phyloP scores from a whole-genome alignment of 2,113 vertebrate species.

The Crotophaga sulcirostris region DNA sequence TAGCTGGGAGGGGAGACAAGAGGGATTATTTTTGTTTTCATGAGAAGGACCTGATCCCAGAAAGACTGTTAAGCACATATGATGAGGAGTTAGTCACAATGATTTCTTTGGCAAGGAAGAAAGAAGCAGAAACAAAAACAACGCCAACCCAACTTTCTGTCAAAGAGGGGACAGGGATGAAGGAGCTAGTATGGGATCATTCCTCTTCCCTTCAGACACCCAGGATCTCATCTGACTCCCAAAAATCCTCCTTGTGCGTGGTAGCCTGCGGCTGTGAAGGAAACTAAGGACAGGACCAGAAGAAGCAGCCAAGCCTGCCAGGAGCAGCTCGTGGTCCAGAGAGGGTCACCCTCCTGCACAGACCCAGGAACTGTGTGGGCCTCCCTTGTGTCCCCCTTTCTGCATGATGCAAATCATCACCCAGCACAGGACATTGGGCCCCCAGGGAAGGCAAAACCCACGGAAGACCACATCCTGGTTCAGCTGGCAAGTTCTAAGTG shows the following conservation, averaged over 20 bases:
- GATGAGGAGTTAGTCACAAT: constrained; percentile 61
- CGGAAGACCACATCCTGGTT: neutral
- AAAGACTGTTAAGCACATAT: constrained; percentile 30
- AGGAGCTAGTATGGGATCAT: neutral
- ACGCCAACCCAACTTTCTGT: constrained; percentile 31
- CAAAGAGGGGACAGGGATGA: neutral
- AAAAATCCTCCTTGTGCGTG: neutral
- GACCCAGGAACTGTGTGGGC: neutral
- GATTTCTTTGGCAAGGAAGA: constrained; percentile 54
- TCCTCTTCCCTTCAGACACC: neutral
- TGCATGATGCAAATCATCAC: rapidly evolving
- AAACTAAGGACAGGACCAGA: neutral
- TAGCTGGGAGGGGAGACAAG: constrained; percentile 45
- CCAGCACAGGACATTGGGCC: neutral
- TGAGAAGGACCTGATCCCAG: constrained; percentile 52
- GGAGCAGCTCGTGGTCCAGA: rapidly evolving
- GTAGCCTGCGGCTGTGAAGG: neutral
- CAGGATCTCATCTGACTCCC: neutral
- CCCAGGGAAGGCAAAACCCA: neutral
- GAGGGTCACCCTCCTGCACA: rapidly evolving
- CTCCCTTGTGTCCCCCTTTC: neutral
- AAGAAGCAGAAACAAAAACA: constrained; percentile 61
- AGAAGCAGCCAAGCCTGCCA: neutral
- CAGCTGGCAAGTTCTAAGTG: neutral
- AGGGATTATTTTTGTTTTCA: constrained; percentile 60